Conservation (phyloP, 92 coral and sea anemone species). For the Galaxea fascicularis region DNA sequence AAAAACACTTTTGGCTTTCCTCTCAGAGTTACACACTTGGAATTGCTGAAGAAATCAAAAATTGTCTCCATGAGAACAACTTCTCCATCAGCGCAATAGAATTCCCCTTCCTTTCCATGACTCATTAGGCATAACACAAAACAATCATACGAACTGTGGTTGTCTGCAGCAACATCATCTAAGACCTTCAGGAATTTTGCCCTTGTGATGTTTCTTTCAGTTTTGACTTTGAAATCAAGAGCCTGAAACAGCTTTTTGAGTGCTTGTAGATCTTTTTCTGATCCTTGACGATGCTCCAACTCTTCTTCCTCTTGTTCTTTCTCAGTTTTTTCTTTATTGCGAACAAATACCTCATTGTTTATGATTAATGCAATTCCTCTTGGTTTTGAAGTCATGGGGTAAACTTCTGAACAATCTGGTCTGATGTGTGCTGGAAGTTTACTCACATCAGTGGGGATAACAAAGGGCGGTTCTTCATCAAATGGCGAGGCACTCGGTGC, state of each 20-base stretch:
- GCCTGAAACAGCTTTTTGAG: conserved; percentile 61
- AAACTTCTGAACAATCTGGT: conserved; percentile 47
- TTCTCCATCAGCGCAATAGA: conserved; percentile 75
- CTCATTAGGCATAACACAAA: conserved; percentile 90
- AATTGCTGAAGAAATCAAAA: conserved; percentile 57
- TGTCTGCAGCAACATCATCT: conserved; percentile 14
- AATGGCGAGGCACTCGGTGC: background rate
- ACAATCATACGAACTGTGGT: conserved; percentile 74
- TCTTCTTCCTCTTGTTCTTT: conserved; percentile 20
- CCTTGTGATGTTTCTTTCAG: conserved; percentile 26
- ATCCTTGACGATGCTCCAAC: conserved; percentile 70
- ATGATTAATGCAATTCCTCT: conserved; percentile 85
- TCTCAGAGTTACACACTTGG: conserved; percentile 57
- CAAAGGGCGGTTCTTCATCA: conserved; percentile 1
- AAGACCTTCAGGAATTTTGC: conserved; percentile 39
- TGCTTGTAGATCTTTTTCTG: conserved; percentile 59
- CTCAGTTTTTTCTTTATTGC: conserved; percentile 13
- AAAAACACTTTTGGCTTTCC: conserved; percentile 87
- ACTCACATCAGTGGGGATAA: conserved; percentile 20
- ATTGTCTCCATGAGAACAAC: conserved; percentile 23
- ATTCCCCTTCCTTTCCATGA: conserved; percentile 74
- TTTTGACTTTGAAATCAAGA: conserved; percentile 65
- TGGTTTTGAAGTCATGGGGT: conserved; percentile 79
- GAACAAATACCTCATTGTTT: conserved; percentile 63
- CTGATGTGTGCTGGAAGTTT: conserved; percentile 34